Base-by-base conservation (phyloP, 2,113 vertebrate genomes). In the Promerops cafer region DNA sequence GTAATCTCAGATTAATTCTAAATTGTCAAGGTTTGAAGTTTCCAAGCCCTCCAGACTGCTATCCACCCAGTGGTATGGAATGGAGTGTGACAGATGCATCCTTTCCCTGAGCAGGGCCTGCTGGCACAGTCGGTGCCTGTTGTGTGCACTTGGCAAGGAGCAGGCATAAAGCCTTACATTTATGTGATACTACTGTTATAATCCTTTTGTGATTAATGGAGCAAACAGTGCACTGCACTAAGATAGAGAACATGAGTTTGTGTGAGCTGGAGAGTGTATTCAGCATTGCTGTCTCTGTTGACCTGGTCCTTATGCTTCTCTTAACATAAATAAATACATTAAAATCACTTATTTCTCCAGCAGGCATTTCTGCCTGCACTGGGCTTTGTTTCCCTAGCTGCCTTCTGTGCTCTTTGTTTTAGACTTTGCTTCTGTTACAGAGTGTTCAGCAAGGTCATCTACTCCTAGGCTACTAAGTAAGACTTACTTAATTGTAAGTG, bases 321-420 rank as follows among this genome's bases (percentile, higher is more conserved):
- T 96, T 95, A 95, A 87, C 94, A 93, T 93, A 91, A 96, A 95
- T 94, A 94, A 93, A 93, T 95, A 84, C 84, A 96, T 96, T 94
- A 89, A 92, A 94, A 77, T 86, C 24, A 60, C 65, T 83, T 80
- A 57, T 61, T 95, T 94, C 54, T 93, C 63, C 68, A 72, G 54
- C 83, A 86, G 88, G 23, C 88, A 68, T 87, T 95, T 85, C 66
- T 93, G 94, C 63, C 50, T 86, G 50, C 35, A 10, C 0, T 90
- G 54, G 66, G 49, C 92, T 94, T 95, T 96, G 90, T 94, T 93
- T 80, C 63, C 42, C 44, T 83, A 26, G 53, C 75, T 94, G 90
- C 85, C 71, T 94, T 93, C 81, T 91, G 54, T 6, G 7, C 40
- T 90, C 79, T 97, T 94, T 97, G 88, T 95, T 97, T 80, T 64